Evolutionary conservation across 2,113 vertebrate genomes (phyloP).

Genomic region (Clinocottus analis): DNA sequence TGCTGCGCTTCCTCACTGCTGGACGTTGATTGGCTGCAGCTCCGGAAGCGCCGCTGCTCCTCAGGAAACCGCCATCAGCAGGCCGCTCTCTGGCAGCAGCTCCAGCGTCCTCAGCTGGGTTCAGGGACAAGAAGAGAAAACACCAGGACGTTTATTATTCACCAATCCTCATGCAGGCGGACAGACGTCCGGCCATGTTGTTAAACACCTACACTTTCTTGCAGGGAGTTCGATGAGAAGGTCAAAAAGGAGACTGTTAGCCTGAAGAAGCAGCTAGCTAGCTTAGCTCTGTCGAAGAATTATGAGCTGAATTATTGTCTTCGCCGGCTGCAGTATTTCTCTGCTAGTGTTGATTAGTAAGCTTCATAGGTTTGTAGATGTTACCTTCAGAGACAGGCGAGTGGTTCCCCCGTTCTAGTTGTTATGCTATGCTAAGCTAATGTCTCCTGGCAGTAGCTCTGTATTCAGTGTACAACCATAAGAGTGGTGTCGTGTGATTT

Average conservation of each 20-base stretch:
- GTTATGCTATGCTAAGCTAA: constrained; percentile 4
- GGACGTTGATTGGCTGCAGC: constrained; percentile 65
- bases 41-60: constrained; percentile 45
- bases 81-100: constrained; percentile 66
- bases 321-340: not conserved
- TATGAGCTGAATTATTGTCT: not conserved
- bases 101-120: constrained; percentile 86
- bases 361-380: not conserved
- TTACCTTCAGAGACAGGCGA: not conserved
- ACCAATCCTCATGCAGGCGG: not conserved
- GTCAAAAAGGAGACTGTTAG: not conserved
- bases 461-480: not conserved
- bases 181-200: not conserved
- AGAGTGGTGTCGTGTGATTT: too few relatives aligned
- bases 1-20: constrained; percentile 77
- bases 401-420: not conserved
- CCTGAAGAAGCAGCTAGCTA: not conserved
- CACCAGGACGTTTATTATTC: not conserved
- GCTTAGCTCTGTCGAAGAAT: not conserved
- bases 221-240: not conserved
- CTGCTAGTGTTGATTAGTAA: not conserved
- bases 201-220: constrained; percentile 18
- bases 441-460: not conserved
- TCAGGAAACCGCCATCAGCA: constrained; percentile 80
- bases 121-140: not conserved